A percentile compares a stretch with the other conserved stretches of the same genome.
These are phyloP conservation scores for Girardinichthys multiradiatus DNA, from an alignment of 2,113 vertebrate genomes.

Conservation along the genomic window DNA sequence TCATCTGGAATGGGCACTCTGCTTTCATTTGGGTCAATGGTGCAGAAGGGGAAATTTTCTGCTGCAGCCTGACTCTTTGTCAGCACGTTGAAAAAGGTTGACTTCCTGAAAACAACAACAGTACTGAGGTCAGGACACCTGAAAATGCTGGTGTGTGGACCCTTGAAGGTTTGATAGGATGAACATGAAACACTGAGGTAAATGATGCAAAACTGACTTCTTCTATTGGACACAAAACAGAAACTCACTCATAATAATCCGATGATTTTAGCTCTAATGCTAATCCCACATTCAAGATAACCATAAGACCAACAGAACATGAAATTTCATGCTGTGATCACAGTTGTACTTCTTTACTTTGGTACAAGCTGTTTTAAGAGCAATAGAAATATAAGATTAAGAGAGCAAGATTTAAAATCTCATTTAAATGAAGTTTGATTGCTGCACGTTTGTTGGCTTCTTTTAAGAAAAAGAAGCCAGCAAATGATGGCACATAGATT, in stretches of 20 bases:
- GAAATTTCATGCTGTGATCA: conserved; percentile 16
- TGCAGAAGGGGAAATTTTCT: conserved; percentile 96
- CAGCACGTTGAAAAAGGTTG: conserved; percentile 94
- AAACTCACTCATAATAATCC: conserved; percentile 32
- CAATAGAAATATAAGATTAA: not conserved
- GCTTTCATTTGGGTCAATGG: conserved; percentile 96
- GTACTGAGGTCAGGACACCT: conserved; percentile 62
- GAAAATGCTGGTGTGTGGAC: conserved; percentile 35
- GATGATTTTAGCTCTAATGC: conserved; percentile 40
- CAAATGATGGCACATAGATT: not conserved
- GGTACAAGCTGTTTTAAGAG: not conserved
- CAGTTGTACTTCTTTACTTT: not conserved
- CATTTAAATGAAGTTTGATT: not conserved
- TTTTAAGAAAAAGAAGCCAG: not conserved
- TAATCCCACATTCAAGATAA: conserved; percentile 56
- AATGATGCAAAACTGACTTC: conserved; percentile 34
- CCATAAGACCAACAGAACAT: conserved; percentile 69
- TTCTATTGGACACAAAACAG: conserved; percentile 9
- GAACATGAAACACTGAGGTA: conserved; percentile 38
- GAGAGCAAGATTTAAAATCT: too few species aligned
- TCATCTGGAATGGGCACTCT: conserved; percentile 93
- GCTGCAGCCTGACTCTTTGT: conserved; percentile 92
- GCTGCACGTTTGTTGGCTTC: not conserved
- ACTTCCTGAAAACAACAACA: conserved; percentile 88
- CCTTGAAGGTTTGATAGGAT: conserved; percentile 25